These are phyloP conservation scores for Chlorops oryzae DNA, from an alignment of 1,140 invertebrate genomes.

Conservation along the genomic window DNA sequence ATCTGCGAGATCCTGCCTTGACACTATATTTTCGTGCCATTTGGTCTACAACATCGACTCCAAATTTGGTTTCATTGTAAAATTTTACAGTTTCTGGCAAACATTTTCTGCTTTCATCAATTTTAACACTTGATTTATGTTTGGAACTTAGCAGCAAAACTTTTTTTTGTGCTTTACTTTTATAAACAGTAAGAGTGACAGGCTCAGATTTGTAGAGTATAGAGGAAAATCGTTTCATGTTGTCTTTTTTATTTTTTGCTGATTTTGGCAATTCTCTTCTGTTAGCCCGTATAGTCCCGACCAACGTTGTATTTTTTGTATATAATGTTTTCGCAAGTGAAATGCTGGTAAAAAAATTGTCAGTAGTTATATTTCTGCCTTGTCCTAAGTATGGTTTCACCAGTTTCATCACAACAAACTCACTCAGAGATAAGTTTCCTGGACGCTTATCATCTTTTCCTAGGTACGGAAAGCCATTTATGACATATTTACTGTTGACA, in stretches of 20 bases:
- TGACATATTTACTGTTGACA: slow-evolving; percentile 36
- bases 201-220: slow-evolving; percentile 20
- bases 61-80: slow-evolving; percentile 30
- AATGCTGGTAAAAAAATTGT: slow-evolving; percentile 35
- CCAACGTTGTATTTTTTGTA: slow-evolving; percentile 18
- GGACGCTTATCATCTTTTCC: slow-evolving; percentile 30
- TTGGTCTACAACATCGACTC: slow-evolving; percentile 22
- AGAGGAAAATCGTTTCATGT: slow-evolving; percentile 17
- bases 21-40: slow-evolving; percentile 23
- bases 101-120: slow-evolving; percentile 13
- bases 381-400: slow-evolving; percentile 24
- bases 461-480: slow-evolving; percentile 43
- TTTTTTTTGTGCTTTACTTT: slow-evolving; percentile 26
- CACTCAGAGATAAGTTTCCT: slow-evolving; percentile 18
- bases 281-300: slow-evolving; percentile 21
- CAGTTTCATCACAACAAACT: slow-evolving; percentile 29
- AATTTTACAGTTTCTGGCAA: slow-evolving; percentile 20
- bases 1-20: slow-evolving; percentile 26
- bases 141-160: slow-evolving; percentile 21
- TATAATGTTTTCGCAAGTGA: slow-evolving; percentile 23
- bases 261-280: slow-evolving; percentile 19
- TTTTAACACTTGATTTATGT: slow-evolving; percentile 19
- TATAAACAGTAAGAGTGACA: slow-evolving; percentile 18
- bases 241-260: slow-evolving; percentile 18
- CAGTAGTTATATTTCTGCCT: slow-evolving; percentile 33